Percentiles rank a stretch among this genome's conserved stretches.
phyloP scores from a whole-genome alignment of 2,888 invertebrate genomes.

The Pachydiplax longipennis region DNA sequence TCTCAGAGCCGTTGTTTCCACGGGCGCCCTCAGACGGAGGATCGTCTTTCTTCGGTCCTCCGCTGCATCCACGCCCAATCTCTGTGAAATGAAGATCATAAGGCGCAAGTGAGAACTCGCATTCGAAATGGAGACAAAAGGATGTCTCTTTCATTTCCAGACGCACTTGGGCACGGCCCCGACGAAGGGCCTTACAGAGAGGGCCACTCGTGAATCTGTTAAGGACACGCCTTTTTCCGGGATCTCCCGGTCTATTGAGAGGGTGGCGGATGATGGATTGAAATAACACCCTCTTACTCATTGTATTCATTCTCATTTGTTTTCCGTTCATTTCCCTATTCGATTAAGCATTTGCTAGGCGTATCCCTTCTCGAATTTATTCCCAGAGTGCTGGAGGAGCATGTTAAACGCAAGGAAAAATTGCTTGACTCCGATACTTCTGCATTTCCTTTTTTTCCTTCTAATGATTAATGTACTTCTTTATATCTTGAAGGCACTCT shows the following conservation, averaged over 20 bases:
- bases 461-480: no score
- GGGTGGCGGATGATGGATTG: neutral
- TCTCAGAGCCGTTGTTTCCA: neutral
- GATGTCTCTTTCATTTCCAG: neutral
- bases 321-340: neutral
- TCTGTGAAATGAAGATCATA: neutral
- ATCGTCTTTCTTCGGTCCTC: neutral
- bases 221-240: conserved; percentile 39
- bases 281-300: conserved; percentile 6
- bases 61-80: neutral
- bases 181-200: neutral
- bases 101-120: neutral
- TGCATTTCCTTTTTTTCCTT: no score
- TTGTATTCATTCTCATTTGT: conserved; percentile 1
- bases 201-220: neutral
- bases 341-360: neutral
- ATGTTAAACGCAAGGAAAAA: no score
- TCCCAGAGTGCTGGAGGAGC: no score
- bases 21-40: neutral
- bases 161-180: neutral
- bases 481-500: no score
- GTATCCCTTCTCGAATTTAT: neutral
- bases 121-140: conserved; percentile 1
- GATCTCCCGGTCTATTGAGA: neutral
- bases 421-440: no score